A percentile compares a stretch with the other conserved stretches of the same genome.
Conservation (phyloP, 2,113 vertebrate species). For the Candoia aspera region DNA sequence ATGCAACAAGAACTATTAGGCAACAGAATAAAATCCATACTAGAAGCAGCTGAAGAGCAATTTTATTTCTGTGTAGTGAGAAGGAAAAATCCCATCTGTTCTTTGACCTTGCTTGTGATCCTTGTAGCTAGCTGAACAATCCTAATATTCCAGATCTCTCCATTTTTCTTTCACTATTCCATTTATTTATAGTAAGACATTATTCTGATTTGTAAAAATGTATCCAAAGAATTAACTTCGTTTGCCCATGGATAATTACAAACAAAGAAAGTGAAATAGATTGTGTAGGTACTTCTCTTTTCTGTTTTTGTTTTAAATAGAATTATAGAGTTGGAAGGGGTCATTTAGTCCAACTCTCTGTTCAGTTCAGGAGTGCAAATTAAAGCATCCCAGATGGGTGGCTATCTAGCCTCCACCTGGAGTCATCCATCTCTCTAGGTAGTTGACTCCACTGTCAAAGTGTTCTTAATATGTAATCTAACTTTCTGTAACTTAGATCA, state of each 20-base stretch:
- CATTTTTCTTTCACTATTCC: background rate
- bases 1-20: background rate
- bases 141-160: background rate
- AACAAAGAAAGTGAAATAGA: background rate
- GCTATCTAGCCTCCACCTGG: background rate
- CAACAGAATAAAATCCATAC: background rate
- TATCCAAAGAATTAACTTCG: background rate
- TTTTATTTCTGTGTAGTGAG: background rate
- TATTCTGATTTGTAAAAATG: background rate
- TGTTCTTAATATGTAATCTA: background rate
- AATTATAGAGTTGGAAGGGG: background rate
- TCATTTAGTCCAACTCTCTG: background rate
- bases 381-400: background rate
- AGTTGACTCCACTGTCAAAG: background rate
- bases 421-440: background rate
- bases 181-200: background rate
- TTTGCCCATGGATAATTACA: slow-evolving; percentile 2
- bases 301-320: background rate
- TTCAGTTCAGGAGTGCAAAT: background rate
- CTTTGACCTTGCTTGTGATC: slow-evolving; percentile 4
- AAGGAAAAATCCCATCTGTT: background rate
- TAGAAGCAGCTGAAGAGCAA: background rate
- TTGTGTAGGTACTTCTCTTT: background rate
- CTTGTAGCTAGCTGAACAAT: background rate
- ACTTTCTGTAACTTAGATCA: background rate